Conservation (phyloP, 2,888 invertebrate genomes). For the Eurytoma californica region DNA sequence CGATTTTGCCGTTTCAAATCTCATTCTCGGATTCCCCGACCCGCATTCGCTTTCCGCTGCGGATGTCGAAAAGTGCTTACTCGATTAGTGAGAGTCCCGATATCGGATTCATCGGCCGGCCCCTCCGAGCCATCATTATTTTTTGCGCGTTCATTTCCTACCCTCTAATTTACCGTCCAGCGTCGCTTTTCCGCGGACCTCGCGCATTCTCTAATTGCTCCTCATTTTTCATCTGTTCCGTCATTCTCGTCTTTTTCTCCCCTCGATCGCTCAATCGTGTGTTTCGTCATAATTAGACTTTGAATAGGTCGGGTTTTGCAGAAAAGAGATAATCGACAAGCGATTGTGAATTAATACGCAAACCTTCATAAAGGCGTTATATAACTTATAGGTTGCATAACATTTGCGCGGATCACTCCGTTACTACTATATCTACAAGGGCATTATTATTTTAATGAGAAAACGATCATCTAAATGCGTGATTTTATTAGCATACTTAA, state of each 20-base stretch:
- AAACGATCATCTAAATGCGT: too few relatives aligned
- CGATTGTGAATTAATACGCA: background rate
- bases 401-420: too few relatives aligned
- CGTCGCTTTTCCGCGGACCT: background rate
- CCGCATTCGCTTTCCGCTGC: background rate
- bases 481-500: too few relatives aligned
- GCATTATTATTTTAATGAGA: too few relatives aligned
- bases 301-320: too few relatives aligned
- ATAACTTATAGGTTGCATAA: background rate
- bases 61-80: constrained; percentile 43
- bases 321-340: too few relatives aligned
- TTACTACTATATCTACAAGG: too few relatives aligned
- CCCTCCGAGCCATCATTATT: background rate
- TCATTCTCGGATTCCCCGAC: background rate
- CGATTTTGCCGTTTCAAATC: background rate
- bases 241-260: background rate
- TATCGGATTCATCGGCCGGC: constrained; percentile 18
- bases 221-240: constrained; percentile 6
- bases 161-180: background rate
- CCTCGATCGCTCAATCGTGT: background rate
- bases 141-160: constrained; percentile 11
- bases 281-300: background rate
- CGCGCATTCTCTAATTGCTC: constrained; percentile 3
- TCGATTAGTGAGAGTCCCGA: constrained; percentile 25
- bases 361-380: background rate